Percentiles rank a stretch among this genome's conserved stretches.
Evolutionary conservation across 2,888 invertebrate genomes (phyloP).

Genomic region (Alentia gelatinosa): DNA sequence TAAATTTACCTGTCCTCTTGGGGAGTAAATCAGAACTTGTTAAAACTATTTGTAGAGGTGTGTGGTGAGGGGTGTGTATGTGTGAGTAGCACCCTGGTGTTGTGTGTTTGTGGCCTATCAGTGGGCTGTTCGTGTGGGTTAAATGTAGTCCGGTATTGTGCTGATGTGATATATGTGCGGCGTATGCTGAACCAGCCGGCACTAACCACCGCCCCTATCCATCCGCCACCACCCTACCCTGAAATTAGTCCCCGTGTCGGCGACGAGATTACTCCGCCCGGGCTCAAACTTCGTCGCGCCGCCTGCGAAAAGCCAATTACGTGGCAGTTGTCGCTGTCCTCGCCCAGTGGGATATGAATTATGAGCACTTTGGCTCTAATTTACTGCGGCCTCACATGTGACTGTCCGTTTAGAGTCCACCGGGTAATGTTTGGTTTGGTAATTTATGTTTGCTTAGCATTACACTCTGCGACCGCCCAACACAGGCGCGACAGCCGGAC

Average conservation of each 20-base stretch:
- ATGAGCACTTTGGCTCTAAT: constrained; percentile 42
- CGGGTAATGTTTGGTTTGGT: constrained; percentile 25
- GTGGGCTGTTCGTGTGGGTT: no score
- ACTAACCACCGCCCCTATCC: not conserved
- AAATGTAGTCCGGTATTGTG: not conserved
- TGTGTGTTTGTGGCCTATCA: not conserved
- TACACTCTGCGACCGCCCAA: not conserved
- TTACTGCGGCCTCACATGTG: constrained; percentile 15
- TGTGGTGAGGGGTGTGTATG: not conserved
- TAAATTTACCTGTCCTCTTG: no score
- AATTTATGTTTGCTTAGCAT: constrained; percentile 39
- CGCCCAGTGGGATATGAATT: constrained; percentile 11
- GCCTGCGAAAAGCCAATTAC: constrained; percentile 33
- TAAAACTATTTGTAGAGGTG: not conserved
- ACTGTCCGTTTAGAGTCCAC: constrained; percentile 19
- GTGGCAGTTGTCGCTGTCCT: not conserved
- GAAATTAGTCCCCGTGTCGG: not conserved
- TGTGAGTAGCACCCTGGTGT: not conserved
- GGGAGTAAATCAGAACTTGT: no score
- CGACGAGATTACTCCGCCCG: constrained; percentile 25
- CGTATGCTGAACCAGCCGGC: not conserved
- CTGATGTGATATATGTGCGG: not conserved
- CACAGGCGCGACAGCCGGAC: constrained; percentile 23
- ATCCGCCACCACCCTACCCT: constrained; percentile 4
- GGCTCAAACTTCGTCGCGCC: constrained; percentile 9